phyloP scores from a whole-genome alignment of 2,113 vertebrate genomes.

The Rhinopomastus cyanomelas region DNA sequence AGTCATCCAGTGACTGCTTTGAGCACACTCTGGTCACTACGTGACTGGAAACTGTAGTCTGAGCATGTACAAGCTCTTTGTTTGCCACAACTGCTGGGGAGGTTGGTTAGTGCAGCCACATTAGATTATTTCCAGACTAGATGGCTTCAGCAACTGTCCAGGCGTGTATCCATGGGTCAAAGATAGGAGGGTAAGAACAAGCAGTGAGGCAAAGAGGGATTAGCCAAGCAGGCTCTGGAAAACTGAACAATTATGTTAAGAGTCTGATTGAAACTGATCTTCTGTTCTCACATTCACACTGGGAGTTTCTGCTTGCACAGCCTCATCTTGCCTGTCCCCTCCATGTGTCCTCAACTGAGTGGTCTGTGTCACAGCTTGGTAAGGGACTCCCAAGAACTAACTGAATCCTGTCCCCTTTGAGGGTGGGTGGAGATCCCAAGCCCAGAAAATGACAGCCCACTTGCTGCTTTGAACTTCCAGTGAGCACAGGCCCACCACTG shows the following conservation, averaged over 20 bases:
- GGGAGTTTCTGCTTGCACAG: not conserved
- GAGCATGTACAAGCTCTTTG: not conserved
- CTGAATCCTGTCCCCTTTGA: not conserved
- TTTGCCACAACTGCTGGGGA: not conserved
- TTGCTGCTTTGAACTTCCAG: not conserved
- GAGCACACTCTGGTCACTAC: slow-evolving; percentile 9
- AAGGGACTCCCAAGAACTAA: not conserved
- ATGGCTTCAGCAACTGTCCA: not conserved
- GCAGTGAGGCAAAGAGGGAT: not conserved
- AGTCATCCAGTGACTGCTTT: not conserved
- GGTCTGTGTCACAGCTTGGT: not conserved
- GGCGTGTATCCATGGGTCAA: not conserved
- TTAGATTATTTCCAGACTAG: not conserved
- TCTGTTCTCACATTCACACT: fast-evolving
- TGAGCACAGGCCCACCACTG: not conserved
- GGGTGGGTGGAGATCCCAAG: not conserved
- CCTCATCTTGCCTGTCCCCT: not conserved
- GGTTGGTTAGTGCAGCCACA: not conserved
- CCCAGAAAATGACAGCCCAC: not conserved
- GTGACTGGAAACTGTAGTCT: slow-evolving; percentile 25
- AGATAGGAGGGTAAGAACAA: not conserved
- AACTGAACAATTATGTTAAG: not conserved
- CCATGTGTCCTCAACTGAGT: not conserved
- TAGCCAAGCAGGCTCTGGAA: not conserved
- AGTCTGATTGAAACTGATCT: not conserved